phyloP scores from a whole-genome alignment of 2,797 vertebrate genomes.

The Sandelia bainsii region DNA sequence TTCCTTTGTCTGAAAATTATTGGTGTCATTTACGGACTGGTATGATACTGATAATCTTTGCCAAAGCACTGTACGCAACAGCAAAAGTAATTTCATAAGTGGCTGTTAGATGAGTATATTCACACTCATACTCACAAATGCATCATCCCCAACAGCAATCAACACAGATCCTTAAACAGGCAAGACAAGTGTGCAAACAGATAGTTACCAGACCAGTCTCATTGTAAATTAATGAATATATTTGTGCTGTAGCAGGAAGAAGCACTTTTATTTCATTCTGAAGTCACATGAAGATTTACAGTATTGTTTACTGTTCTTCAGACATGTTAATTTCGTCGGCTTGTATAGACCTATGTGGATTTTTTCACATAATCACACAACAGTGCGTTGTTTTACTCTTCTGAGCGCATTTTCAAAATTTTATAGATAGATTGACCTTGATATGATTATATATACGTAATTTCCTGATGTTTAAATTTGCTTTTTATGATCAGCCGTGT shows the following conservation, averaged over 20 bases:
- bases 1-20: background rate
- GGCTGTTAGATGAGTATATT: background rate
- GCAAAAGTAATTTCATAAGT: background rate
- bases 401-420: too few relatives aligned
- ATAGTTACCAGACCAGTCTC: background rate
- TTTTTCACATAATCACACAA: background rate
- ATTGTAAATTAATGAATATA: background rate
- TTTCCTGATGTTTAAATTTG: background rate
- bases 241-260: background rate
- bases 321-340: conserved; percentile 9
- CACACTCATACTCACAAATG: background rate
- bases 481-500: background rate
- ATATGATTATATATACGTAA: background rate
- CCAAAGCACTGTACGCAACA: too few relatives aligned
- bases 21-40: background rate
- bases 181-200: background rate
- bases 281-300: background rate
- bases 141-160: background rate
- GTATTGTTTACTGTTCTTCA: background rate
- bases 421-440: background rate
- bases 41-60: background rate
- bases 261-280: background rate
- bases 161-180: background rate
- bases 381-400: background rate
- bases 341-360: background rate